These are phyloP conservation scores for Ruditapes philippinarum DNA, from an alignment of 1,140 invertebrate genomes.

Conservation along the genomic window DNA sequence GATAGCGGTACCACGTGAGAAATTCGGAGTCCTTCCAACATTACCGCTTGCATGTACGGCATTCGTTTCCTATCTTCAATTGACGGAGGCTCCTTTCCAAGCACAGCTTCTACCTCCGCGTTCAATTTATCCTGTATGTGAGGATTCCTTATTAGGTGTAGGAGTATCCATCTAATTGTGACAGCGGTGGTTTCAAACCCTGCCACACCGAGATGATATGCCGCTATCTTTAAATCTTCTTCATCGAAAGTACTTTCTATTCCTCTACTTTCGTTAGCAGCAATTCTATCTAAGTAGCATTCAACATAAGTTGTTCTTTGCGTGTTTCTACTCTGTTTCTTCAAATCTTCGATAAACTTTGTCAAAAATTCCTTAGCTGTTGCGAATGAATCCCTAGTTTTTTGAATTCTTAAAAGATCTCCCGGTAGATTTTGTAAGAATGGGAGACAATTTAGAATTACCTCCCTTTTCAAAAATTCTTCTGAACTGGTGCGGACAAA, in stretches of 20 bases:
- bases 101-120: conserved; percentile 26
- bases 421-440: not conserved
- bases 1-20: conserved; percentile 90
- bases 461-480: not conserved
- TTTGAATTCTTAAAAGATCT: conserved; percentile 3
- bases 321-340: not conserved
- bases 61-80: not conserved
- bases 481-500: not conserved
- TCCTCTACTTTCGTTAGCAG: not conserved
- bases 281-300: not conserved
- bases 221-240: not conserved
- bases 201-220: conserved; percentile 77
- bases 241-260: conserved; percentile 23
- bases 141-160: conserved; percentile 77
- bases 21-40: too few relatives aligned
- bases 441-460: conserved; percentile 24
- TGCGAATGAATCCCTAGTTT: not conserved
- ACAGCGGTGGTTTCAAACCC: conserved; percentile 80
- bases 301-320: not conserved
- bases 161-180: conserved; percentile 72
- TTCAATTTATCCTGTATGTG: conserved; percentile 60
- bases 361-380: not conserved
- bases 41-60: not conserved
- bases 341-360: conserved; percentile 11
- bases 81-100: not conserved